These are phyloP conservation scores for Rhinichthys osculus DNA, from an alignment of 2,797 vertebrate species.

Conservation along the genomic window DNA sequence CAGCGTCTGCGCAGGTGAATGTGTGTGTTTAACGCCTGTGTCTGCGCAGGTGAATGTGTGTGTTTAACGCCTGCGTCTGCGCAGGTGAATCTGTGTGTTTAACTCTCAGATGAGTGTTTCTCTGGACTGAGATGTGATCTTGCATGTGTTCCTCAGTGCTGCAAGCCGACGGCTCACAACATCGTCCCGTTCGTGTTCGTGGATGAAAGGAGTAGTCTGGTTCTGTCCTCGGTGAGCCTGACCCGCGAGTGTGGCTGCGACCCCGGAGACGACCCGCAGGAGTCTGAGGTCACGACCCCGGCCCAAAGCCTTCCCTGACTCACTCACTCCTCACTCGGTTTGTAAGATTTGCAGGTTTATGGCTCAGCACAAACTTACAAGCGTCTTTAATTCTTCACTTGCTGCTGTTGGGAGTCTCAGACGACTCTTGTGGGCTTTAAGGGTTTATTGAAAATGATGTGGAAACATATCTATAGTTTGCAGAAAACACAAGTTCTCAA, in stretches of 20 bases:
- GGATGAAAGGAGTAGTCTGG: conserved; percentile 65
- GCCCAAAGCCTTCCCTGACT: neutral
- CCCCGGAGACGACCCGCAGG: conserved; percentile 37
- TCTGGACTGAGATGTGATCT: neutral
- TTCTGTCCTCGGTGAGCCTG: conserved; percentile 71
- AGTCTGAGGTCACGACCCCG: neutral
- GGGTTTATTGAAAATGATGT: neutral
- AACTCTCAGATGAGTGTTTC: neutral
- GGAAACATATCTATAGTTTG: neutral
- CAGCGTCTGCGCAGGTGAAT: neutral
- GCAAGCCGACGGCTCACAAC: conserved; percentile 63
- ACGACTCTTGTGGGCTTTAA: conserved; percentile 7
- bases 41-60: too few relatives aligned
- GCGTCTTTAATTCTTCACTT: neutral
- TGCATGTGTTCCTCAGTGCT: conserved; percentile 62
- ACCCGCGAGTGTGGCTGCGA: conserved; percentile 71
- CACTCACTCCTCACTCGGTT: neutral
- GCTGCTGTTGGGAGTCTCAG: neutral
- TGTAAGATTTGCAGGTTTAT: neutral
- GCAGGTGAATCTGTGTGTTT: neutral
- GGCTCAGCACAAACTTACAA: neutral
- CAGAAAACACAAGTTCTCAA: conserved; percentile 14
- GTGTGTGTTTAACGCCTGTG: neutral
- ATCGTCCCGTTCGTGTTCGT: conserved; percentile 72
- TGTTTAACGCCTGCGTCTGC: too few relatives aligned